Base-by-base conservation (phyloP, 2,797 vertebrate species). In the Clarias platycephalus region DNA sequence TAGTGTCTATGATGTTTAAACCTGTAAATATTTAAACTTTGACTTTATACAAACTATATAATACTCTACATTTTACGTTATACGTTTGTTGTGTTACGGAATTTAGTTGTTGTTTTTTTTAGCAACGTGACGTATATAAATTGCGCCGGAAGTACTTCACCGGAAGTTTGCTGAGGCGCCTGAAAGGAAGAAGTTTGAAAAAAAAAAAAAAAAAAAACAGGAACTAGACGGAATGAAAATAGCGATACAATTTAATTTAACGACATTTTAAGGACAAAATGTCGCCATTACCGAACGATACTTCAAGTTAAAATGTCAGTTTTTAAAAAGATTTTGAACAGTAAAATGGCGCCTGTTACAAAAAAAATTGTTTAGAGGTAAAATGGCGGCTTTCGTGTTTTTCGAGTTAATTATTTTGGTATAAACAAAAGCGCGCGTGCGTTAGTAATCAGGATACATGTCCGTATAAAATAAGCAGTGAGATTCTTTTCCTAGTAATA, bases 111-210 rank as follows among this genome's bases (percentile, higher is more conserved):
- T 34, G 3, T 49, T 49, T 12, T 9, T 15, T 26, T 26, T 55
- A 26, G 40, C 37, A 13, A 16, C 26, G 57, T 68, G 80, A 81
- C 80, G 80, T 58, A 18, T 70, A n/a, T 8, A 81, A 15, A 3
- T 9, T 0, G 2, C 0, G 63, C 86, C 0, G 66, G 87, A 91
- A 57, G 7, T 1, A 90, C 89, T 6, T 93, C 90, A 91, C 90
- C 88, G 90, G 92, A 93, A 92, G 83, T 70, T 37, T 16, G 10
- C 16, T 1, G 63, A 67, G 81, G 89, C 88, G 87, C 89, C 83
- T 76, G 58, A n/a, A 8, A 7, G 53, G 26, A 26, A 20, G 53
- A 22, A 0, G 28, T 89, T 93, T 92, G 77, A 76, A 70, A 68
- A 49, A 49, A 44, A 44, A 44, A 40, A 37, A 37, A 34, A 44